A percentile compares a stretch with the other conserved stretches of the same genome.
Conservation (phyloP, 1,140 invertebrate species). For the Cephus cinctus region DNA sequence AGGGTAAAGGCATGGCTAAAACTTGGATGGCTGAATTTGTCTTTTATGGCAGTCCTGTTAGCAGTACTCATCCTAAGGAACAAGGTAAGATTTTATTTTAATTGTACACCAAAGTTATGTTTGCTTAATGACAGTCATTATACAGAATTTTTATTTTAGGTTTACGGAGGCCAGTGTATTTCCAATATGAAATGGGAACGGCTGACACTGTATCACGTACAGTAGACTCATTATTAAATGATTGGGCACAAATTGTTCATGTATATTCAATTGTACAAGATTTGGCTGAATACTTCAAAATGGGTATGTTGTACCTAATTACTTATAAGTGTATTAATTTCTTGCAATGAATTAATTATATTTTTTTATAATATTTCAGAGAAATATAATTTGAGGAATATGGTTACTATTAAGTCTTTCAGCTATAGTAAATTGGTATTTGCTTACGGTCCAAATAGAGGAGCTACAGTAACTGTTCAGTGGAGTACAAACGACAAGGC, state of each 20-base stretch:
- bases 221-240: constrained; percentile 80
- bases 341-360: constrained; percentile 4
- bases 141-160: constrained; percentile 55
- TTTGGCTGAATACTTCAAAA: constrained; percentile 69
- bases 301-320: constrained; percentile 49
- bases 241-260: constrained; percentile 90
- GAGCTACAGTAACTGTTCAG: constrained; percentile 70
- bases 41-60: constrained; percentile 81
- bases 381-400: constrained; percentile 64
- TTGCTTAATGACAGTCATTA: too few species aligned
- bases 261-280: constrained; percentile 83
- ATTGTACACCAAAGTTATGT: background rate
- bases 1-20: constrained; percentile 69
- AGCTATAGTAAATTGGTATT: constrained; percentile 79
- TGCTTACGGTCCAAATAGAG: constrained; percentile 77
- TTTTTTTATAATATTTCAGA: constrained; percentile 49
- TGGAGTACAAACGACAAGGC: constrained; percentile 73
- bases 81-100: constrained; percentile 60
- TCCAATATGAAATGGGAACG: constrained; percentile 82
- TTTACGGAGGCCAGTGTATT: constrained; percentile 79
- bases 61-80: constrained; percentile 79
- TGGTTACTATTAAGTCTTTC: constrained; percentile 77
- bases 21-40: constrained; percentile 89
- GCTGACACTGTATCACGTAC: constrained; percentile 72
- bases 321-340: background rate